phyloP scores from a whole-genome alignment of 2,113 vertebrate genomes.

The Oxyruncus cristatus region DNA sequence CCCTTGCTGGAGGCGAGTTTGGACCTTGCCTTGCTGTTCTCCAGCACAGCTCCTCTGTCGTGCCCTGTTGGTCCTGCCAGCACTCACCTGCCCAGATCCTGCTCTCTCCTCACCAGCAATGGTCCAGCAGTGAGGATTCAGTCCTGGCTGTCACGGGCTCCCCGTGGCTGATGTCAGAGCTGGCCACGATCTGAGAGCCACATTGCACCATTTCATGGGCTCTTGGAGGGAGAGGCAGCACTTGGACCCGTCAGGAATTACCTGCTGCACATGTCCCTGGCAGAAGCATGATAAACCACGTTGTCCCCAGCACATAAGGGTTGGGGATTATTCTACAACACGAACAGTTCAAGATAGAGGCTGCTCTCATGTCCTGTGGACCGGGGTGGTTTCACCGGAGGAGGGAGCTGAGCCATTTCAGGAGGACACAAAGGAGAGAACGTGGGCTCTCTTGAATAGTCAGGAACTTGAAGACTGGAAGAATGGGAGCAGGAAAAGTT shows the following conservation, averaged over 20 bases:
- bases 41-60: background rate
- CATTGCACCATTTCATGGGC: background rate
- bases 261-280: background rate
- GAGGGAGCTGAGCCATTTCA: background rate
- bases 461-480: background rate
- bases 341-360: background rate
- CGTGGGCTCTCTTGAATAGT: background rate
- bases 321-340: background rate
- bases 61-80: background rate
- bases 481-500: background rate
- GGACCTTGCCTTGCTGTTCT: background rate
- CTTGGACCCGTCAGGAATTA: background rate
- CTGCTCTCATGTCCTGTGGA: background rate
- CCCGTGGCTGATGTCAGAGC: background rate
- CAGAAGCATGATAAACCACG: background rate
- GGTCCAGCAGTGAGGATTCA: background rate
- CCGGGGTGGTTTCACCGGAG: rapidly evolving
- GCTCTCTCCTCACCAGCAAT: background rate
- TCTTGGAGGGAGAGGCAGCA: background rate
- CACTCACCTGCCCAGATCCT: background rate
- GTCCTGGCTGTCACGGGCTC: background rate
- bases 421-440: background rate
- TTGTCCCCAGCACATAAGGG: background rate
- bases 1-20: background rate
- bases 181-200: background rate